phyloP scores from a whole-genome alignment of 2,113 vertebrate genomes.

The Larimichthys crocea region DNA sequence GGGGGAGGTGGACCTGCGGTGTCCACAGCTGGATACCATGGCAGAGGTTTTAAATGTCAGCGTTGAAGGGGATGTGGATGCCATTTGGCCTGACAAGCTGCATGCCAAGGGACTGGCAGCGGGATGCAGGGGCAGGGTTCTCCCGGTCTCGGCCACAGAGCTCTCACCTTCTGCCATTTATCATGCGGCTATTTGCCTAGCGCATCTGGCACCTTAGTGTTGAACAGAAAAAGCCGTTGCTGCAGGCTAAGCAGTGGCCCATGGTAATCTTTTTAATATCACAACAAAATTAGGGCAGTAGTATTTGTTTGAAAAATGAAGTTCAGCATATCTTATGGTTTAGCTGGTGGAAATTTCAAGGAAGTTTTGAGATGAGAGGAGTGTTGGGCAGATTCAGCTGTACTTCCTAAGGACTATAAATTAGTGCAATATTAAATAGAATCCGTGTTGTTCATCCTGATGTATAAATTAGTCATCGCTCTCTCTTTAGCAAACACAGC shows the following conservation, averaged over 20 bases:
- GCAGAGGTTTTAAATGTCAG: slow-evolving; percentile 86
- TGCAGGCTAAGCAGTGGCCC: slow-evolving; percentile 62
- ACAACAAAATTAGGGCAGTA: slow-evolving; percentile 27
- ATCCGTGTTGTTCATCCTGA: slow-evolving; percentile 10
- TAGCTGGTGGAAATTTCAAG: neutral
- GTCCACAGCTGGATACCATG: slow-evolving; percentile 82
- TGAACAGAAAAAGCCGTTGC: slow-evolving; percentile 58
- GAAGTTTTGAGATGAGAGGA: neutral
- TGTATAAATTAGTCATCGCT: slow-evolving; percentile 37
- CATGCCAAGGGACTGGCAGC: slow-evolving; percentile 77
- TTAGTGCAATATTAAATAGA: too few species aligned
- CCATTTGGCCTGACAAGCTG: slow-evolving; percentile 79
- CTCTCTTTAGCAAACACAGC: slow-evolving; percentile 51
- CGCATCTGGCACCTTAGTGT: slow-evolving; percentile 76
- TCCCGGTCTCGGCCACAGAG: slow-evolving; percentile 62
- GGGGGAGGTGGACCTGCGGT: slow-evolving; percentile 32
- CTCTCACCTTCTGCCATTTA: slow-evolving; percentile 82
- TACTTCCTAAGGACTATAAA: too few species aligned
- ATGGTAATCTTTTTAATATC: slow-evolving; percentile 49
- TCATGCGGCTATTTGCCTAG: slow-evolving; percentile 74
- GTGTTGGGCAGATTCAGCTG: neutral
- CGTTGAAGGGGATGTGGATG: slow-evolving; percentile 74
- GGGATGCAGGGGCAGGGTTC: slow-evolving; percentile 69
- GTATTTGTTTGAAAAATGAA: slow-evolving; percentile 22
- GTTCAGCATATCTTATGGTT: neutral